phyloP scores from a whole-genome alignment of 2,888 invertebrate genomes.

The Elmis aenea region DNA sequence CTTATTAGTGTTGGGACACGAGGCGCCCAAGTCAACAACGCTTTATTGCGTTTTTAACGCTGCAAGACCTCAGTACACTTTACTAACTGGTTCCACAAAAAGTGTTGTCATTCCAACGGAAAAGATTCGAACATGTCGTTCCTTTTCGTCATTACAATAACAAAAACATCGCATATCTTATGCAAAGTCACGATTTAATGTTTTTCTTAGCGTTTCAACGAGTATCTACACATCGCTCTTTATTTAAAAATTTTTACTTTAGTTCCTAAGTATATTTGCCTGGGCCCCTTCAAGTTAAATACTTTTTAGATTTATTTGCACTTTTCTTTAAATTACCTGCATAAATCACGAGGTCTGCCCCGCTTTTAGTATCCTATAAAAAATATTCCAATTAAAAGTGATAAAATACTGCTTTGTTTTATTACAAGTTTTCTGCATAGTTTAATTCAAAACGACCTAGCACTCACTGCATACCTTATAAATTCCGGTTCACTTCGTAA shows the following conservation, averaged over 20 bases:
- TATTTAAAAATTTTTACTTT: slow-evolving; percentile 7
- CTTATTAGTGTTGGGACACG: slow-evolving; percentile 37
- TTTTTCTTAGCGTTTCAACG: slow-evolving; percentile 17
- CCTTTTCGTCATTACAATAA: slow-evolving; percentile 8
- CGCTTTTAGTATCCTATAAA: slow-evolving; percentile 5
- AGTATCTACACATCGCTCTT: slow-evolving; percentile 10
- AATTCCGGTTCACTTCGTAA: slow-evolving; percentile 3
- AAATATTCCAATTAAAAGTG: slow-evolving; percentile 15
- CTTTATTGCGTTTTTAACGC: slow-evolving; percentile 34
- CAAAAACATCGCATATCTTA: slow-evolving; percentile 8
- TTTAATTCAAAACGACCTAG: slow-evolving; percentile 10
- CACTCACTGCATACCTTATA: slow-evolving; percentile 6
- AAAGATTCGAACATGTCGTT: slow-evolving; percentile 8
- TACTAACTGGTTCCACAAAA: slow-evolving; percentile 8
- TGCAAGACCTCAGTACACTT: slow-evolving; percentile 19
- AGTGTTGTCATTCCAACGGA: too few species aligned
- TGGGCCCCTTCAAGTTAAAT: slow-evolving; percentile 7
- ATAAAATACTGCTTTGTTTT: slow-evolving; percentile 14
- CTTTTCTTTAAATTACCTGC: slow-evolving; percentile 15
- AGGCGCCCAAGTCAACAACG: slow-evolving; percentile 28
- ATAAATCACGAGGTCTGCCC: slow-evolving; percentile 17
- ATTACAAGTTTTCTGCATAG: slow-evolving; percentile 10
- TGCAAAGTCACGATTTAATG: slow-evolving; percentile 19
- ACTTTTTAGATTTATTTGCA: slow-evolving; percentile 14
- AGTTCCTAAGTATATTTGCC: slow-evolving; percentile 10